A percentile compares a stretch with the other conserved stretches of the same genome.
Evolutionary conservation across 53 echinoderm and acorn worm genomes (phyloP).

Genomic region (Astropecten irregularis): DNA sequence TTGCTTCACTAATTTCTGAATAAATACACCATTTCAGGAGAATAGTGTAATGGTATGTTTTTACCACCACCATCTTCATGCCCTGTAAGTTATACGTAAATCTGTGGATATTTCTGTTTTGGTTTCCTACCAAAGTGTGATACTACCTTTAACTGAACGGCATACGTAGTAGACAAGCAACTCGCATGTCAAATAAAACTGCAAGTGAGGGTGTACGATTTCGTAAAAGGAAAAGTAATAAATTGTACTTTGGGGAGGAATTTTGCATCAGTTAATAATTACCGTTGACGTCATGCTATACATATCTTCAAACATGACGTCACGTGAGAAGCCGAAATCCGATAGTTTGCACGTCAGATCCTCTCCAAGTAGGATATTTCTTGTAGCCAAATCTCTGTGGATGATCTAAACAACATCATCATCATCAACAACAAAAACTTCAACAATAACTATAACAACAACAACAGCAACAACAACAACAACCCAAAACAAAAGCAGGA

Average conservation of each 20-base stretch:
- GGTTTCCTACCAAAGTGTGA: not conserved
- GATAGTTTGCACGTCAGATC: conserved; percentile 19
- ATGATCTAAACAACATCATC: not conserved
- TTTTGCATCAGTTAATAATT: not conserved
- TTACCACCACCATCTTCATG: too few species aligned
- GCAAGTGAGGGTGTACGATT: not conserved
- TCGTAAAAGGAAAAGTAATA: not conserved
- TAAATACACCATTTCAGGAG: too few species aligned
- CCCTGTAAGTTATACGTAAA: too few species aligned
- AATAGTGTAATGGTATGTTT: too few species aligned
- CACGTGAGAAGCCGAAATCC: conserved; percentile 42
- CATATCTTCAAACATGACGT: not conserved
- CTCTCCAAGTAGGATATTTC: conserved; percentile 18
- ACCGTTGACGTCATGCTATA: conserved; percentile 15
- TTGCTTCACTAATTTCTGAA: too few species aligned
- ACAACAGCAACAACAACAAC: not conserved
- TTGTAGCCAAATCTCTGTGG: conserved; percentile 29
- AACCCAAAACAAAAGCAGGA: not conserved
- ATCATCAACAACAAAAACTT: too few species aligned
- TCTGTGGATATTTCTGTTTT: too few species aligned
- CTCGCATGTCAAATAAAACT: not conserved
- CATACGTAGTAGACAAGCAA: not conserved
- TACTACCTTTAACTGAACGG: not conserved
- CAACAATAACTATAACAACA: not conserved
- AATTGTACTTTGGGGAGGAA: not conserved